phyloP scores from a whole-genome alignment of 2,113 vertebrate species.

The Sphyrna mokarran region DNA sequence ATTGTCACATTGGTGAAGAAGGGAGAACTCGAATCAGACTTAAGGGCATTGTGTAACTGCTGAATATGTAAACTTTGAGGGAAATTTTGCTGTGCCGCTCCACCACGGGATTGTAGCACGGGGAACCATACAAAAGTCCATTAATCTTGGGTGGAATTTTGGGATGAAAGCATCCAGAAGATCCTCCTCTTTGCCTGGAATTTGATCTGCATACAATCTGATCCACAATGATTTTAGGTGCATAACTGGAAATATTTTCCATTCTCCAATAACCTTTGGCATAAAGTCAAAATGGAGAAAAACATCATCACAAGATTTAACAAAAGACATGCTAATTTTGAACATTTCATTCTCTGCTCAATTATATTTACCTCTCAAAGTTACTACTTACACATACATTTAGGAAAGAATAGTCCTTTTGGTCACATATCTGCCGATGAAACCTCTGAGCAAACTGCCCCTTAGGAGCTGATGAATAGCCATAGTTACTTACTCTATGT shows the following conservation, averaged over 20 bases:
- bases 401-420: not conserved
- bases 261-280: not conserved
- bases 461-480: not conserved
- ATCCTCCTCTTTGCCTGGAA: not conserved
- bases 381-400: not conserved
- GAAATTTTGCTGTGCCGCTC: no score
- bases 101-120: no score
- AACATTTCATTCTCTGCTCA: not conserved
- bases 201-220: not conserved
- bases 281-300: not conserved
- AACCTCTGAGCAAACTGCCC: not conserved
- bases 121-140: no score
- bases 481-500: not conserved
- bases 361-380: not conserved
- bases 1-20: not conserved
- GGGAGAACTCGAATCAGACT: not conserved
- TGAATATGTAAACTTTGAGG: not conserved
- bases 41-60: not conserved
- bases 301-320: not conserved
- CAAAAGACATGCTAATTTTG: not conserved
- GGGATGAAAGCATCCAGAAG: no score
- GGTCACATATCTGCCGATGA: not conserved
- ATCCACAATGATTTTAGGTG: not conserved
- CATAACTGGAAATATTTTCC: not conserved
- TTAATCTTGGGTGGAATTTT: no score